These are phyloP conservation scores for Julus scandinavius DNA, from an alignment of 2,888 invertebrate genomes.

Conservation along the genomic window DNA sequence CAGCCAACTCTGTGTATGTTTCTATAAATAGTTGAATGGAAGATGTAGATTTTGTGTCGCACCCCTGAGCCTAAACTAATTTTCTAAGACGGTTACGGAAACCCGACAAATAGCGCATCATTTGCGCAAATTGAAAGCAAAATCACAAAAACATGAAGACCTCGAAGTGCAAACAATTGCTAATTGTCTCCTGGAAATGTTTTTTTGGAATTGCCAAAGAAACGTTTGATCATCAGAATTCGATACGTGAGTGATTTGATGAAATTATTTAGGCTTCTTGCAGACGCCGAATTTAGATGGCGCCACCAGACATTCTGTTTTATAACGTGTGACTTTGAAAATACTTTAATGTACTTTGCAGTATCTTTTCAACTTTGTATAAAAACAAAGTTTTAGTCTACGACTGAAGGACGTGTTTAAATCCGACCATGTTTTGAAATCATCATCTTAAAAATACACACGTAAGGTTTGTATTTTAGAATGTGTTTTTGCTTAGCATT, in stretches of 20 bases:
- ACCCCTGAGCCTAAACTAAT: background rate
- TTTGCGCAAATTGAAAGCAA: background rate
- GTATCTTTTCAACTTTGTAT: too few relatives aligned
- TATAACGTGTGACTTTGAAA: too few relatives aligned
- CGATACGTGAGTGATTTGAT: background rate
- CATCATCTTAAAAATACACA: too few relatives aligned
- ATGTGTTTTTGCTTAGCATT: too few relatives aligned
- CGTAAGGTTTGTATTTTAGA: too few relatives aligned
- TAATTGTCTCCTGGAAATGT: conserved; percentile 5
- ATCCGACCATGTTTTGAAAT: too few relatives aligned
- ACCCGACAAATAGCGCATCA: background rate
- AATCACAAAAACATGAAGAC: background rate
- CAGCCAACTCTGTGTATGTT: too few relatives aligned
- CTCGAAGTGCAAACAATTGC: background rate
- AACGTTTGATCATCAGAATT: background rate
- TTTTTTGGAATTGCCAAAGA: background rate
- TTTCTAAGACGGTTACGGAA: background rate
- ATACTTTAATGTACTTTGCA: too few relatives aligned
- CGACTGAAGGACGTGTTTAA: too few relatives aligned
- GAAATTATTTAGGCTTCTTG: background rate
- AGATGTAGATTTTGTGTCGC: background rate
- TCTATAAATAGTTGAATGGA: background rate
- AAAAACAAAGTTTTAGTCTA: too few relatives aligned
- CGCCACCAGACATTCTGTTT: background rate
- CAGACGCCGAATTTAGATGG: background rate